Base-by-base conservation (phyloP, 2,113 vertebrate species). In the Bostrychus sinensis region DNA sequence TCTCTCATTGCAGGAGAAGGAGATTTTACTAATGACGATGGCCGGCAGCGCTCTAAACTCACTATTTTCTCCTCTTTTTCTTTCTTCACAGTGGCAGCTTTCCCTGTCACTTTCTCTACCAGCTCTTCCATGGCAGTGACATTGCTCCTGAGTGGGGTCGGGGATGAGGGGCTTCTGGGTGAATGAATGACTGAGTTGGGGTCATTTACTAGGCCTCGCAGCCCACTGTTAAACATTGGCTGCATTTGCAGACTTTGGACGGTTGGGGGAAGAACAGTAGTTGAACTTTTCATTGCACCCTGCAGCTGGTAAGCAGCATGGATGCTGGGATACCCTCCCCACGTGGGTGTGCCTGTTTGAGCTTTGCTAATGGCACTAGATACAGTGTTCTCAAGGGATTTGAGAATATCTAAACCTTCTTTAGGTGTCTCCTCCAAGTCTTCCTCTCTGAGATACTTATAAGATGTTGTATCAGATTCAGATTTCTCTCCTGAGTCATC, bases 271-370 rank as follows among this genome's bases (percentile, higher is more conserved):
- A 95, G 92, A 0, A 92, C 5, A 0, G 93, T 76, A 51, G 91
- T 84, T 13, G 94, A 91, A n/a, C 91, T 90, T 82, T 98, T 98
- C 62, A 95, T 81, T 0, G 93, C 78, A 57, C 97, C 95, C 0
- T 97, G 96, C 72, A 99, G 93, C 90, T 99, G 97, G 88, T 99
- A 99, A 62, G 97, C 97, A 0, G 97, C 97, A 22, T 99, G 97
- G 75, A 99, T 99, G 88, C 97, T 99, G 38, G 97, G 95, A 86
- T 99, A 99, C 19, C 97, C 97, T 1, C 97, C 96, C 97, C 97
- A 99, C 1, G 96, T 98, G 23, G 97, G 97, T 0, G 97, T 94
- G 7, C 97, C 97, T 0, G 98, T 99, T 91, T 99, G 97, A 69
- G 97, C 97, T 72, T 99, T 99, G 90, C 96, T 99, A 89, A 99